Base-by-base conservation (phyloP, 2,888 invertebrate genomes). In the Cacoxenus indagator region DNA sequence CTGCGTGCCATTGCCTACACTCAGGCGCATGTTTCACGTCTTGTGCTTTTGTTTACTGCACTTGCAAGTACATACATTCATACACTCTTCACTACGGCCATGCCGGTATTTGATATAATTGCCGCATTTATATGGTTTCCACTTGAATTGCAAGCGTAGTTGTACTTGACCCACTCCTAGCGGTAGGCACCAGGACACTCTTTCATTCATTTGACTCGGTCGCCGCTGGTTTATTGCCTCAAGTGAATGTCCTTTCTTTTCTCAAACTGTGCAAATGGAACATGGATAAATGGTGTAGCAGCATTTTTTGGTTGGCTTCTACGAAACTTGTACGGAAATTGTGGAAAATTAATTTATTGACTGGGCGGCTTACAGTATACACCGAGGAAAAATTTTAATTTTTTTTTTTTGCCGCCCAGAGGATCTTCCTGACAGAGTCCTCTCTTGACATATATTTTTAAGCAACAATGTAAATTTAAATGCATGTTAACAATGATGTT, bases 41-140 rank as follows among this genome's bases (percentile, higher is more conserved):
- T 48, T 48, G 1, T 4, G 48, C 19, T 48, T 37, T 8, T 37
- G 11, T 37, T 37, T 11, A 37, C 6, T 37, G 37, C 6, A n/a
- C n/a, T n/a, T n/a, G n/a, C n/a, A n/a, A n/a, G n/a, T n/a, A n/a
- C 3, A 43, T n/a, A 43, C 43, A 43, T n/a, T n/a, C 45, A 43
- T n/a, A 5, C 45, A 43, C 45, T 3, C 11, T 43, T 43, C n/a
- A n/a, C n/a, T n/a, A n/a, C n/a, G n/a, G n/a, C n/a, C n/a, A n/a
- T n/a, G n/a, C n/a, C n/a, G n/a, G n/a, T n/a, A n/a, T n/a, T n/a
- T n/a, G n/a, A n/a, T 17, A 55, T 27, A 11, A 26, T 55, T 55
- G 55, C 55, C 81, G 77, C 81, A 81, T 81, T 81, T 82, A 76
- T 77, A 82, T 84, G 84, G 81, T 76, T 82, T 83, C 84, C 81